Conservation (phyloP, 2,888 invertebrate species). For the Pimpla rufipes region DNA sequence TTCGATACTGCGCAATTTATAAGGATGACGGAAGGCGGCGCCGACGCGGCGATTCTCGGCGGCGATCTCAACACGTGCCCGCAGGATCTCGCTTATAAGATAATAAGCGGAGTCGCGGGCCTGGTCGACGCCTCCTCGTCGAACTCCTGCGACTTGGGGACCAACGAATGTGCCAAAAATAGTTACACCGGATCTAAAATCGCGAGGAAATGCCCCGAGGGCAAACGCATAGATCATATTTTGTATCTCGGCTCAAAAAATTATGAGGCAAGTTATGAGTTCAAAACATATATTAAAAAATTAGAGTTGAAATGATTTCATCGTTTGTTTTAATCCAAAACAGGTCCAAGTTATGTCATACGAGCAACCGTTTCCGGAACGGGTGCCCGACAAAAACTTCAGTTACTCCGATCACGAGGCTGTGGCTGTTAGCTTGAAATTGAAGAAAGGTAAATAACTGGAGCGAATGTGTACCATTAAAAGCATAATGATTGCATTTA, state of each 20-base stretch:
- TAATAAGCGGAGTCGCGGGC: conserved; percentile 87
- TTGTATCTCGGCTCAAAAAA: conserved; percentile 87
- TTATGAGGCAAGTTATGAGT: conserved; percentile 75
- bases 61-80: conserved; percentile 98
- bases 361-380: conserved; percentile 90
- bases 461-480: conserved; percentile 52
- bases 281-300: neutral
- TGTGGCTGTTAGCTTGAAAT: conserved; percentile 87
- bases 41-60: conserved; percentile 94
- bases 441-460: conserved; percentile 78
- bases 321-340: conserved; percentile 35
- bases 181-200: conserved; percentile 90
- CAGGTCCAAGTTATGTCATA: conserved; percentile 87
- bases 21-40: conserved; percentile 91
- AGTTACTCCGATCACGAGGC: conserved; percentile 98
- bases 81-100: conserved; percentile 92
- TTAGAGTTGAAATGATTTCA: neutral
- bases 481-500: too few species aligned
- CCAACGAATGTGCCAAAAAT: conserved; percentile 93
- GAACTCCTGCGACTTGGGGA: conserved; percentile 86
- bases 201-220: conserved; percentile 88
- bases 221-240: conserved; percentile 97
- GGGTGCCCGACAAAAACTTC: conserved; percentile 90
- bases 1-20: conserved; percentile 98
- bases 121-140: conserved; percentile 86